Conservation (phyloP, 2,113 vertebrate genomes). For the Gallinago undulata region DNA sequence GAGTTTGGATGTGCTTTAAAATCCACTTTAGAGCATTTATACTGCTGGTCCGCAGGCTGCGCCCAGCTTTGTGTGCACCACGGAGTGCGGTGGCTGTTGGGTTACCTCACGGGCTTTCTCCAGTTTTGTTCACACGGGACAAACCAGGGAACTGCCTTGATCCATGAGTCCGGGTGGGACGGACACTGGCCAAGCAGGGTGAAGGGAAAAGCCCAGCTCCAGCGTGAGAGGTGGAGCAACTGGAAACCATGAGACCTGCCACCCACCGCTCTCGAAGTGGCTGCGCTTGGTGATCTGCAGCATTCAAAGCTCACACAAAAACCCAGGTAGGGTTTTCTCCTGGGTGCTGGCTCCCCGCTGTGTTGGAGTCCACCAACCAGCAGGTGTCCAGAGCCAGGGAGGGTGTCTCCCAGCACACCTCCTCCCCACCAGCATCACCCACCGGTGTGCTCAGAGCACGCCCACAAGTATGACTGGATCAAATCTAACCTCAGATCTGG, state of each 20-base stretch:
- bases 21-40: not conserved
- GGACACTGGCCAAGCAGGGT: not conserved
- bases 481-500: not conserved
- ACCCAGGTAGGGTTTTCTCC: not conserved
- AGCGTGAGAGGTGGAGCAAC: not conserved
- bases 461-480: not conserved
- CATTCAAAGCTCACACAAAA: not conserved
- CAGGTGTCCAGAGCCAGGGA: accelerated
- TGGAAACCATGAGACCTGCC: not conserved
- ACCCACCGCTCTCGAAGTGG: accelerated
- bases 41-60: not conserved
- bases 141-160: not conserved
- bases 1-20: not conserved
- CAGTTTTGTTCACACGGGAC: not conserved
- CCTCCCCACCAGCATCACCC: not conserved
- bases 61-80: accelerated
- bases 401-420: accelerated
- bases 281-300: not conserved
- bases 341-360: not conserved
- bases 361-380: not conserved
- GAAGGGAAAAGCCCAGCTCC: not conserved
- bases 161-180: accelerated
- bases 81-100: not conserved
- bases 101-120: not conserved
- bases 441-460: accelerated